Evolutionary conservation across 1,140 invertebrate species (phyloP).

Genomic region (Bombus terrestris): DNA sequence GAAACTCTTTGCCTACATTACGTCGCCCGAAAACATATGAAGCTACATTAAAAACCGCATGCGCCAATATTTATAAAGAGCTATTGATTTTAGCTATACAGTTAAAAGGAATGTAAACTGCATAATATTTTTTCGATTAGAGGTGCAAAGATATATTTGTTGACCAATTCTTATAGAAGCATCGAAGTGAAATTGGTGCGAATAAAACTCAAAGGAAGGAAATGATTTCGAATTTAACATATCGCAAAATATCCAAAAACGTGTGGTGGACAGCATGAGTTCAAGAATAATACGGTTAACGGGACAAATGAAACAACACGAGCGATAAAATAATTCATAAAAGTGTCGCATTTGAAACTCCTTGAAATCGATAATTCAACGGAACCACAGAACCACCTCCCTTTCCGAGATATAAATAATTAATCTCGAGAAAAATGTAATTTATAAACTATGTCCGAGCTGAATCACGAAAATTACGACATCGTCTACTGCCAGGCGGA

Average conservation of each 20-base stretch:
- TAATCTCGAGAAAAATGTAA: not conserved
- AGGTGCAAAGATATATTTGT: not conserved
- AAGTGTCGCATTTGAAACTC: not conserved
- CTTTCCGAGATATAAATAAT: too few relatives aligned
- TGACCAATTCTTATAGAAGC: not conserved
- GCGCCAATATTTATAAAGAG: not conserved
- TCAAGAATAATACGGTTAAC: not conserved
- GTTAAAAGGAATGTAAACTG: not conserved
- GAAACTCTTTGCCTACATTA: not conserved
- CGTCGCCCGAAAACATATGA: not conserved
- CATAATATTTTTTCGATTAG: not conserved
- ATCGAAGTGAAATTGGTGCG: too few relatives aligned
- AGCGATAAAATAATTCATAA: not conserved
- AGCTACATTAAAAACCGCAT: not conserved
- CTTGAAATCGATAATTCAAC: not conserved
- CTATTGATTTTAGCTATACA: too few relatives aligned
- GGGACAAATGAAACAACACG: not conserved
- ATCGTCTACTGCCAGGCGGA: not conserved
- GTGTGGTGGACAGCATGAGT: not conserved
- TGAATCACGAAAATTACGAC: not conserved
- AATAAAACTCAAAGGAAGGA: too few relatives aligned
- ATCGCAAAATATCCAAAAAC: not conserved
- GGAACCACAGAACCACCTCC: too few relatives aligned
- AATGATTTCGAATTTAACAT: not conserved
- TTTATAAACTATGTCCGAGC: not conserved